Evolutionary conservation across 2,797 vertebrate genomes (phyloP), one percentile per base, ranked within the genome.

Genomic region (Cephalopachus bancanus): DNA sequence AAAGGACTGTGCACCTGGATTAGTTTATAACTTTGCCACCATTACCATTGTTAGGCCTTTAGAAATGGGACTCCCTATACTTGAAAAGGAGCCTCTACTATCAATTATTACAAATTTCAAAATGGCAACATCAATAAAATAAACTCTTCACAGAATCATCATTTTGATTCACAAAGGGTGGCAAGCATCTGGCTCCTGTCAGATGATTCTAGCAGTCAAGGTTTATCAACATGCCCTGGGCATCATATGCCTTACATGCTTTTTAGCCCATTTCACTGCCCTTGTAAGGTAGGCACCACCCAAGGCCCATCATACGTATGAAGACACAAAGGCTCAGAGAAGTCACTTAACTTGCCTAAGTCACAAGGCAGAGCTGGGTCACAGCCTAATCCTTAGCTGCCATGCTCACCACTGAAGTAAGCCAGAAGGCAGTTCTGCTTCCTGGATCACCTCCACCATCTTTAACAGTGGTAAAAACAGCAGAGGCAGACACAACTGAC

Each of bases 401-500:
- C 53, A 69, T 3, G 53, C 69, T 92, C 26, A 22, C 19, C 64
- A 62, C 74, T 30, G n/a, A 64, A 55, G 67, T 3, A 22, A 69
- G 26, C 60, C 65, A 49, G n/a, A 1, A 30, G 55, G 76, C 65
- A 44, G 65, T 53, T 67, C 33, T 49, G 53, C 49, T 81, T 84
- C 89, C 89, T 30, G 75, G 49, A 87, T 30, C 91, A 84, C 28
- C 71, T 59, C 59, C 69, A n/a, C 22, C 6, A 3, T 59, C 72
- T 88, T 67, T 59, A 78, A 86, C 11, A 84, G 12, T 33, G 64
- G 44, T 65, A 89, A 78, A 59, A 83, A 55, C 57, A 64, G 72
- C 92, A 86, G 80, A 87, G 75, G 83, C 86, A 96, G 33, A 97
- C 67, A 95, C 20, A 89, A 95, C 16, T 49, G 55, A 81, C 57